These are phyloP conservation scores for Manis pentadactyla DNA, from an alignment of 2,797 vertebrate species.

Conservation along the genomic window DNA sequence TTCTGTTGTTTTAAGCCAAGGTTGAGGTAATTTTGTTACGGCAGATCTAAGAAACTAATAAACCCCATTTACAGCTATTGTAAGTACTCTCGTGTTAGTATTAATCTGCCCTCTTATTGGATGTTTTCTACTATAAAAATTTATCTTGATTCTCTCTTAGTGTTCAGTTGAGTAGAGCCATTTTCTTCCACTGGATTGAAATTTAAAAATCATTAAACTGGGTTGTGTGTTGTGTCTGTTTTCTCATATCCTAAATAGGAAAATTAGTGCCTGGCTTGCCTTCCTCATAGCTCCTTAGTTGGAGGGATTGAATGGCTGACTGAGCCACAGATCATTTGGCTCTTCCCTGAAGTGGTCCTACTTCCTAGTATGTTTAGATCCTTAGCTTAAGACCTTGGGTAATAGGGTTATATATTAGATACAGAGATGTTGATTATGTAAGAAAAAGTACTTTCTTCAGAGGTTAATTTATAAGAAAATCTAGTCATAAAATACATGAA, in stretches of 20 bases:
- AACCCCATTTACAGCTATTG: neutral
- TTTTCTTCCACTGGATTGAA: neutral
- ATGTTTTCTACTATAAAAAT: neutral
- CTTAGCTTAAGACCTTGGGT: neutral
- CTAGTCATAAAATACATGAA: neutral
- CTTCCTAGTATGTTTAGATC: neutral
- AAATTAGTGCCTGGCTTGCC: neutral
- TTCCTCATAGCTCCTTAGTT: neutral
- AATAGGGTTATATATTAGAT: neutral
- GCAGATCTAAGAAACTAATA: neutral
- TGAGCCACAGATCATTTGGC: neutral
- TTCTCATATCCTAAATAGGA: neutral
- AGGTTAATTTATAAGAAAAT: neutral
- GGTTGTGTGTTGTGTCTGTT: neutral
- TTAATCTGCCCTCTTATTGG: neutral
- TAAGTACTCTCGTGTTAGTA: neutral
- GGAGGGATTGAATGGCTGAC: neutral
- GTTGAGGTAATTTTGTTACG: neutral
- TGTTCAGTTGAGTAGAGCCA: neutral
- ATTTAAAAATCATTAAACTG: neutral
- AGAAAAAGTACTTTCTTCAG: neutral
- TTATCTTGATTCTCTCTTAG: neutral
- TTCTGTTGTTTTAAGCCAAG: neutral
- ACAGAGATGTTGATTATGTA: neutral
- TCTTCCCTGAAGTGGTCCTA: neutral